Percentiles rank a stretch among this genome's conserved stretches.
These are phyloP conservation scores for Malaclemys terrapin DNA, from an alignment of 2,113 vertebrate genomes.

Conservation along the genomic window DNA sequence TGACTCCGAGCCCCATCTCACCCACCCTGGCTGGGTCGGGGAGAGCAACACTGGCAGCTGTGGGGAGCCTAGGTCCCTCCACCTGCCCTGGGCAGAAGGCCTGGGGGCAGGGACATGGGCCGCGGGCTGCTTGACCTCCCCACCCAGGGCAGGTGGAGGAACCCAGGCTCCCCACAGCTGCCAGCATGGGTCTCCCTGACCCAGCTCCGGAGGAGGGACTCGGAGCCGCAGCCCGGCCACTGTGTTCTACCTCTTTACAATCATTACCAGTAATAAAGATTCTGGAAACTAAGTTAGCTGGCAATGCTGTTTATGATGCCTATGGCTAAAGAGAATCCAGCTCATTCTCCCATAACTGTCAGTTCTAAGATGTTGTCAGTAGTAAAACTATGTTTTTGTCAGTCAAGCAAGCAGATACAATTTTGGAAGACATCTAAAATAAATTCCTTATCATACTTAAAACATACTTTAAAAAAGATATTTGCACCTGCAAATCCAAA, in stretches of 20 bases:
- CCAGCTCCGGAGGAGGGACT: too few relatives aligned
- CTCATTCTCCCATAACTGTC: neutral
- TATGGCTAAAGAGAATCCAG: neutral
- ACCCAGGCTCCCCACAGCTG: too few relatives aligned
- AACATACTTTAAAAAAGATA: neutral
- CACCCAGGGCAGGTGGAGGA: too few relatives aligned
- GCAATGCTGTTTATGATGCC: neutral
- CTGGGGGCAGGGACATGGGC: too few relatives aligned
- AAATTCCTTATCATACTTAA: neutral
- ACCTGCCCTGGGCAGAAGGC: too few relatives aligned
- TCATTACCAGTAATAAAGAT: neutral
- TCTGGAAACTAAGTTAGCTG: neutral
- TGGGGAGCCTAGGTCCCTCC: too few relatives aligned
- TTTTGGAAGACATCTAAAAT: neutral
- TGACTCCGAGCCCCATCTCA: too few relatives aligned
- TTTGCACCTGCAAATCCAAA: neutral
- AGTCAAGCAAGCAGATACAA: neutral
- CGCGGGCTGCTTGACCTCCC: too few relatives aligned
- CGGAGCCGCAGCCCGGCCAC: too few relatives aligned
- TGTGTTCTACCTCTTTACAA: neutral
- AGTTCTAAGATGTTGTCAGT: neutral
- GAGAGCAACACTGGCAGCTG: too few relatives aligned
- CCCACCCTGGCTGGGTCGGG: too few relatives aligned
- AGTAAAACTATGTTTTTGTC: neutral
- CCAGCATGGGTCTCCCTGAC: too few relatives aligned